phyloP scores from a whole-genome alignment of 1,140 invertebrate species.

The Mycetomoellerius zeteki region DNA sequence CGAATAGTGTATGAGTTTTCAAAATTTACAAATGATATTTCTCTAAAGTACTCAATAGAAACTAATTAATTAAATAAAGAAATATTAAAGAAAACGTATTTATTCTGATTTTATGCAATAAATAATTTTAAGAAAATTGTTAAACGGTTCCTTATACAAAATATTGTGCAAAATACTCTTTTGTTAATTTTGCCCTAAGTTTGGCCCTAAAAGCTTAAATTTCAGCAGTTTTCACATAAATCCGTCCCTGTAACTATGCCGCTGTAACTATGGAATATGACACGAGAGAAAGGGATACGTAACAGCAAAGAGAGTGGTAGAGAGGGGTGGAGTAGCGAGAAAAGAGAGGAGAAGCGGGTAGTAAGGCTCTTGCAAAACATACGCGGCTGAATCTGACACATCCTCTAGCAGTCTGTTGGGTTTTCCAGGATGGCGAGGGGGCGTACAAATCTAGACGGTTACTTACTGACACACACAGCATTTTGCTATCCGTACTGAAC shows the following conservation, averaged over 20 bases:
- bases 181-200: neutral
- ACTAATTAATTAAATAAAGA: neutral
- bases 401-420: conserved; percentile 75
- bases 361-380: conserved; percentile 75
- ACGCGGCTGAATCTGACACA: conserved; percentile 77
- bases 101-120: neutral
- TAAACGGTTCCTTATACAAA: neutral
- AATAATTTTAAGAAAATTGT: neutral
- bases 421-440: conserved; percentile 72
- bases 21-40: neutral
- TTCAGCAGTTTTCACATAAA: conserved; percentile 12
- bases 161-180: neutral
- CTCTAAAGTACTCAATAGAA: neutral
- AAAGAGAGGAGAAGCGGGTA: conserved; percentile 68
- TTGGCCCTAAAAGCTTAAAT: neutral
- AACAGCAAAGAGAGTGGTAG: conserved; percentile 52
- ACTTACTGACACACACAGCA: conserved; percentile 80
- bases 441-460: conserved; percentile 80
- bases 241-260: conserved; percentile 42
- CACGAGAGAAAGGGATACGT: conserved; percentile 55
- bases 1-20: neutral
- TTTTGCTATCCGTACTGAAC: conserved; percentile 73
- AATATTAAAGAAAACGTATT: neutral
- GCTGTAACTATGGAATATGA: conserved; percentile 43
- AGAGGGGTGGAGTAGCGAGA: conserved; percentile 32